These are phyloP conservation scores for Sinopyrophorus schimmeli DNA, from an alignment of 2,888 invertebrate species.

Conservation along the genomic window DNA sequence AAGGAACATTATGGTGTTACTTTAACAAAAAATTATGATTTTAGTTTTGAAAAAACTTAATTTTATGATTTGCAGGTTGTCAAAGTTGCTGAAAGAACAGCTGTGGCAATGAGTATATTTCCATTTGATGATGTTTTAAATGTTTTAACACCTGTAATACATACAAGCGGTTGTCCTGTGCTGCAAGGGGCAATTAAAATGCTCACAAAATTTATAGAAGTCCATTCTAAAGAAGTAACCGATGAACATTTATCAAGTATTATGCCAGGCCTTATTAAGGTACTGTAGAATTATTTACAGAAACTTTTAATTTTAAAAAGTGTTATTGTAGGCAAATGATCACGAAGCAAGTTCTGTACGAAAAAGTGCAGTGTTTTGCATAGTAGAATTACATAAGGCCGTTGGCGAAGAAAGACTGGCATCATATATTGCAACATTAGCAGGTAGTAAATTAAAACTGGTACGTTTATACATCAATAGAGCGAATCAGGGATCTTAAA, in stretches of 20 bases:
- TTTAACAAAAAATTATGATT: neutral
- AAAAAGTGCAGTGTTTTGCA: constrained; percentile 96
- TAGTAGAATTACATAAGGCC: constrained; percentile 90
- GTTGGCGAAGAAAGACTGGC: constrained; percentile 84
- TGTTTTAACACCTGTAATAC: constrained; percentile 77
- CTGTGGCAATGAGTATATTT: constrained; percentile 74
- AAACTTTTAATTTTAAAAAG: neutral
- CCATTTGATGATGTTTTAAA: constrained; percentile 77
- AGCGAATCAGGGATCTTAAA: constrained; percentile 56
- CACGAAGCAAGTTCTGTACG: constrained; percentile 90
- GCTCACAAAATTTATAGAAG: constrained; percentile 81
- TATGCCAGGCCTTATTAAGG: constrained; percentile 88
- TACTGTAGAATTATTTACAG: constrained; percentile 46
- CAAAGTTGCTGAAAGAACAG: constrained; percentile 84
- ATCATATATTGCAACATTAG: constrained; percentile 79
- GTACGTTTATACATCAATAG: constrained; percentile 78
- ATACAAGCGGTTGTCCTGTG: constrained; percentile 83
- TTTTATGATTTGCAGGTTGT: constrained; percentile 61
- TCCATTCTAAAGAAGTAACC: constrained; percentile 70
- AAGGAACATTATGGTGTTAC: too few relatives aligned
- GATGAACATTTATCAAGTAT: constrained; percentile 77
- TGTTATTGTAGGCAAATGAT: constrained; percentile 76
- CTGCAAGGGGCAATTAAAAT: constrained; percentile 93
- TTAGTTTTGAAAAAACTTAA: neutral
- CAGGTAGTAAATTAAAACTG: constrained; percentile 88